Evolutionary conservation across 35 echinoderm and acorn worm genomes (phyloP).

Genomic region (Eucidaris tribuloides): DNA sequence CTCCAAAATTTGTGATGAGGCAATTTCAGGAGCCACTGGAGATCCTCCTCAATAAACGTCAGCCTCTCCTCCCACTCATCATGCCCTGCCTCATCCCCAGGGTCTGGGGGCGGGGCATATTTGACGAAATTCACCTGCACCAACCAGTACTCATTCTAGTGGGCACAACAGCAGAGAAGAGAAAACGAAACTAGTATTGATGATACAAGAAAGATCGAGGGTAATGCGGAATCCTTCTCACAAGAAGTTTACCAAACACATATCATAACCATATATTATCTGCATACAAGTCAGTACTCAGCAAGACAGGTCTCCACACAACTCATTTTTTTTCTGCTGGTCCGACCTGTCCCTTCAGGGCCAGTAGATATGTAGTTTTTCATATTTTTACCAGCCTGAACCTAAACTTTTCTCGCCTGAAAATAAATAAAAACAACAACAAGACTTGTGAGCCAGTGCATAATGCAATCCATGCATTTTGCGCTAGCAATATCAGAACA

Average conservation of each 20-base stretch:
- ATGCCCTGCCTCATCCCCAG: constrained; percentile 46
- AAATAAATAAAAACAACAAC: too few species aligned
- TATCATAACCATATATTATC: background rate
- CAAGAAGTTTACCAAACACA: too few species aligned
- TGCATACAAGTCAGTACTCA: too few species aligned
- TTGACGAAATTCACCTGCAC: constrained; percentile 83
- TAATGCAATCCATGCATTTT: too few species aligned
- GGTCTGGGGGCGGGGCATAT: constrained; percentile 41
- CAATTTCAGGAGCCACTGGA: constrained; percentile 85
- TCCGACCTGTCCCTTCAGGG: too few species aligned
- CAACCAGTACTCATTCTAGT: constrained; percentile 57
- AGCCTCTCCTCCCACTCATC: constrained; percentile 88
- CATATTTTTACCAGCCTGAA: too few species aligned
- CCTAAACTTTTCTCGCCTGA: too few species aligned
- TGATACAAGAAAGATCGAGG: background rate
- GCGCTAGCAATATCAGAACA: too few species aligned
- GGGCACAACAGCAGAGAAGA: background rate
- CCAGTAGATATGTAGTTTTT: too few species aligned
- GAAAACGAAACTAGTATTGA: background rate
- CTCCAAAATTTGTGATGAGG: constrained; percentile 98
- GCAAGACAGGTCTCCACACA: too few species aligned
- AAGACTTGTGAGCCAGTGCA: too few species aligned
- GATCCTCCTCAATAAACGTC: constrained; percentile 77
- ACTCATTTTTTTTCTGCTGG: too few species aligned
- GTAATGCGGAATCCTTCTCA: background rate